Evolutionary conservation across 2,797 vertebrate species (phyloP).

Genomic region (Synaphobranchus kaupii): DNA sequence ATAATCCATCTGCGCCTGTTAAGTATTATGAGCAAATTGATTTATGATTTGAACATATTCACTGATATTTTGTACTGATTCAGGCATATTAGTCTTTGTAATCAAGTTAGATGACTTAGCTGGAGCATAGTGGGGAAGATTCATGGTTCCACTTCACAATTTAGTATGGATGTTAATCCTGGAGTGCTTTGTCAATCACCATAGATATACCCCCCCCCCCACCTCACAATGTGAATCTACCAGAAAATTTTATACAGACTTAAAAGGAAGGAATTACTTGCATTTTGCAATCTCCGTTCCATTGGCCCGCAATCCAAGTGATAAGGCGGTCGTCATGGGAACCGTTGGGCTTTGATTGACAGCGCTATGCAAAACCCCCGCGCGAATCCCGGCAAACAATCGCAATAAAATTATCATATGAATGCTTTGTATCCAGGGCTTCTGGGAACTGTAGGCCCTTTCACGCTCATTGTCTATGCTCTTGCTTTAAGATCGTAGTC

Average conservation of each 20-base stretch:
- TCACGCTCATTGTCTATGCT: neutral
- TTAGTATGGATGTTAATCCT: conserved; percentile 12
- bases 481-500: neutral
- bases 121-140: conserved; percentile 1
- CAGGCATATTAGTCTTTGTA: neutral
- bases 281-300: conserved; percentile 16
- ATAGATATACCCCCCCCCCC: neutral
- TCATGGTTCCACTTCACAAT: neutral
- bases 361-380: neutral
- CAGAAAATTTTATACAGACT: neutral
- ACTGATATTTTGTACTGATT: neutral
- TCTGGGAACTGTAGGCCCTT: neutral
- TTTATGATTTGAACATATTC: conserved; percentile 23
- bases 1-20: conserved; percentile 2
- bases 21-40: neutral
- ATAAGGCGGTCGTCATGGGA: conserved; percentile 38
- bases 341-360: conserved; percentile 27
- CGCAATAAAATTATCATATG: neutral
- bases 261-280: conserved; percentile 10
- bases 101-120: conserved; percentile 23
- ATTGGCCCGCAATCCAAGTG: conserved; percentile 15
- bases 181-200: conserved; percentile 10
- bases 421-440: conserved; percentile 9
- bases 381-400: neutral
- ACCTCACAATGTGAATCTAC: neutral